phyloP scores from a whole-genome alignment of 2,888 invertebrate species.

The Coleophora deauratella region DNA sequence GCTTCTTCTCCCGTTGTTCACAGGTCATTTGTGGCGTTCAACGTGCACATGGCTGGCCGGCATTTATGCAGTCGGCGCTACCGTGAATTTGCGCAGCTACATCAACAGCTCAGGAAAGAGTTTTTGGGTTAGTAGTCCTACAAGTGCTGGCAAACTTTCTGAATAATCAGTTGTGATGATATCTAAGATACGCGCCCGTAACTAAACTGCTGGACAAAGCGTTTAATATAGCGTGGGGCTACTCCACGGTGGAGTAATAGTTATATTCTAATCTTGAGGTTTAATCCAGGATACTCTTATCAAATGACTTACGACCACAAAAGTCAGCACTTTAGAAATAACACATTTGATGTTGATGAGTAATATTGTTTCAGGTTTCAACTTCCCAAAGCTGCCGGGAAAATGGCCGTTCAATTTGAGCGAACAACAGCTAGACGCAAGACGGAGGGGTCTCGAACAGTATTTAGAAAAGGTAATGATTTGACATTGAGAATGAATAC shows the following conservation, averaged over 20 bases:
- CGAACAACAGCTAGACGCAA: slow-evolving; percentile 96
- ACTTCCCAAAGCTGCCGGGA: slow-evolving; percentile 97
- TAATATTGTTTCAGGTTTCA: slow-evolving; percentile 77
- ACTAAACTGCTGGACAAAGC: too few species aligned
- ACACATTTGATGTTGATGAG: too few species aligned
- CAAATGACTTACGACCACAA: too few species aligned
- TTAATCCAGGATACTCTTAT: too few species aligned
- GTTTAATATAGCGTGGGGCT: too few species aligned
- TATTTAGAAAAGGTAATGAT: slow-evolving; percentile 90
- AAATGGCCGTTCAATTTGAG: slow-evolving; percentile 99
- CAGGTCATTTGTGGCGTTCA: slow-evolving; percentile 95
- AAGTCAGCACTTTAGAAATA: too few species aligned
- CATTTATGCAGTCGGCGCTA: slow-evolving; percentile 97
- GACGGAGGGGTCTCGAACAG: slow-evolving; percentile 95
- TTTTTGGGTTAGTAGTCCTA: slow-evolving; percentile 82
- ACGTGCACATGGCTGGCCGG: slow-evolving; percentile 99
- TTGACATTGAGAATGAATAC: slow-evolving; percentile 2
- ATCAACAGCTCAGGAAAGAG: slow-evolving; percentile 92
- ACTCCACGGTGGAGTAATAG: too few species aligned
- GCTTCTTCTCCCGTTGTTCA: too few species aligned
- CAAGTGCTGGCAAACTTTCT: too few species aligned
- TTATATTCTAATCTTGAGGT: too few species aligned
- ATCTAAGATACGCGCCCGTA: too few species aligned
- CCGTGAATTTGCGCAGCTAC: slow-evolving; percentile 94
- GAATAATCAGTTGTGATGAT: too few species aligned